Base-by-base conservation (phyloP, 2,888 invertebrate species). In the Microplitis deprimator region DNA sequence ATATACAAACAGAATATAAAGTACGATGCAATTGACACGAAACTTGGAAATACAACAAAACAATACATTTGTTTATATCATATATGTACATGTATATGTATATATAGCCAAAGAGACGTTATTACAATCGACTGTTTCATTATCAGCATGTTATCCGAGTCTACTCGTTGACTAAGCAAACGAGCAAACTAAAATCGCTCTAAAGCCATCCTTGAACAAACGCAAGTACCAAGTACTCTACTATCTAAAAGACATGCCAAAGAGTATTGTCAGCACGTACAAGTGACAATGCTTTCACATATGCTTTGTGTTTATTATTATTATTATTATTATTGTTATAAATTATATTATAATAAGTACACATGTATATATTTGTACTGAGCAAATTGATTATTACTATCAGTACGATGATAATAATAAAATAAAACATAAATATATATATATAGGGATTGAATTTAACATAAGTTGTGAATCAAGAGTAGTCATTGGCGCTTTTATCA, bases 221-320 rank as follows among this genome's bases (percentile, higher is more conserved):
- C 60, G 16, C 61, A 39, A n/a, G 61, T 39, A 71, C 71, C 65
- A 13, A 20, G 71, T 61, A 71, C 39, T 16, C 39, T 61, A 59
- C 20, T 20, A 41, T 41, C n/a, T 16, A 50, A 50, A 17, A 68
- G n/a, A 41, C 59, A 38, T 73, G 50, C 72, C 17, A 17, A 50
- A 20, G 68, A 62, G 59, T 73, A 68, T 73, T 73, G 69, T 77
- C 73, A 77, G 73, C 73, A 77, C 77, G 77, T 77, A 77, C 73
- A 73, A 68, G 69, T 77, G 73, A 77, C 73, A 62, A 73, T 60
- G 68, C 73, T 62, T 50, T 50, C 50, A 10, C 50, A 50, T 50
- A 50, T 50, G 50, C 50, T 8, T 50, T 50, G 50, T 50, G 13
- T 50, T 13, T 50, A 13, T 50, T 50, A 50, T 50, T 50, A 50